phyloP scores from a whole-genome alignment of 1,140 invertebrate species.

The Diabrotica undecimpunctata region DNA sequence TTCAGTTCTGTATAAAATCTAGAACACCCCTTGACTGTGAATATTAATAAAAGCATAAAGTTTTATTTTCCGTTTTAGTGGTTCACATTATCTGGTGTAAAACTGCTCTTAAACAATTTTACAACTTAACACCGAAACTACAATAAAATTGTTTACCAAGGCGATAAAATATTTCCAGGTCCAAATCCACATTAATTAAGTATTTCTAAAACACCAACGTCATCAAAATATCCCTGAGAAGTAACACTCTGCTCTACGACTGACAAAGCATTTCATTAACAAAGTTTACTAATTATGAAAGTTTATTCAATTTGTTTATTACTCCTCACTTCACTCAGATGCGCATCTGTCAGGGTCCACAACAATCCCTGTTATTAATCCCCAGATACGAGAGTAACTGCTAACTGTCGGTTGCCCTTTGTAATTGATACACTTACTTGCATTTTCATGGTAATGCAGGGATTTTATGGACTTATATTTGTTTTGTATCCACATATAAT shows the following conservation, averaged over 20 bases:
- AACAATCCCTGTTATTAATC: conserved; percentile 18
- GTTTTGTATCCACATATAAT: too few species aligned
- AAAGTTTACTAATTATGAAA: conserved; percentile 11
- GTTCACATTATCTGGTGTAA: too few species aligned
- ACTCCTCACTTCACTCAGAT: conserved; percentile 1
- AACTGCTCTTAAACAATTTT: too few species aligned
- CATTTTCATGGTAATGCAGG: background rate
- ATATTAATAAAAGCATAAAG: too few species aligned
- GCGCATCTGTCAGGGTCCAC: conserved; percentile 13
- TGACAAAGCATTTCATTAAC: conserved; percentile 7
- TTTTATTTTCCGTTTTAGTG: too few species aligned
- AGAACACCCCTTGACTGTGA: too few species aligned
- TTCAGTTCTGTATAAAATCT: too few species aligned
- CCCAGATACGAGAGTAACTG: conserved; percentile 7
- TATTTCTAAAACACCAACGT: background rate
- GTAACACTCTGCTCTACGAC: background rate
- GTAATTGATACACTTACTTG: conserved; percentile 7
- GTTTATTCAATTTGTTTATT: conserved; percentile 22
- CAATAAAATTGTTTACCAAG: background rate
- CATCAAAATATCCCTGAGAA: background rate
- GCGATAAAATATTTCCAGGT: background rate
- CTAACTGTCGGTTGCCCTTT: conserved; percentile 5
- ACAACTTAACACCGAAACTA: background rate
- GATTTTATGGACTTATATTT: too few species aligned
- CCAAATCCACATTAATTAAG: background rate